Base-by-base conservation (phyloP, 2,113 vertebrate species). In the Phyllostomus discolor region DNA sequence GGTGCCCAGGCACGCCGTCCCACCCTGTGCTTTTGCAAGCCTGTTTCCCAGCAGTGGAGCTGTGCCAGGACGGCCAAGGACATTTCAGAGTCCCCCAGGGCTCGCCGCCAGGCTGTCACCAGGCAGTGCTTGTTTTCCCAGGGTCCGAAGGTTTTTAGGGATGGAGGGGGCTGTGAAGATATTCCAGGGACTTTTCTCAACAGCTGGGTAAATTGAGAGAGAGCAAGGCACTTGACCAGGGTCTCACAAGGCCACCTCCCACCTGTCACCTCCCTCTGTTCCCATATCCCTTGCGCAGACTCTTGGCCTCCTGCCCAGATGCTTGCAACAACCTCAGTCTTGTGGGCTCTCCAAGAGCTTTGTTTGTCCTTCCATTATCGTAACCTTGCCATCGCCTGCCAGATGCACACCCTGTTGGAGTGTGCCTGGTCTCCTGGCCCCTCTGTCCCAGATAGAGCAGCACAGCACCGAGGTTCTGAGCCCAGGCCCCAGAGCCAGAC, bases 191-290 rank as follows among this genome's bases (percentile, higher is more conserved):
- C 72, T 88, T 88, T 69, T 78, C 78, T 91, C 70, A 92, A 69
- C 73, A 93, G 35, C 38, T 70, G 79, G 38, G 85, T 82, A 92
- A 92, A 82, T 70, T 59, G 75, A 92, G 50, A 94, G 93, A 78
- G 83, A 95, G 82, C 88, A 94, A 88, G 90, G 72, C 82, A 79
- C 89, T 95, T 93, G 93, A 96, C 95, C 97, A 91, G 94, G 93
- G 83, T 89, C 94, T 95, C 85, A 57, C 72, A 62, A 11, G 48
- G 72, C 88, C 15, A 0, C n/a, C 76, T 64, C 22, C 83, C 33
- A 64, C 81, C 78, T 94, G 94, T 80, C 81, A 64, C 85, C 79
- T 91, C 88, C 81, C 92, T 92, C 54, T 80, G 62, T 95, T 95
- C 73, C 85, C 38, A 8, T 82, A 96, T 94, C 67, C 91, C 79